These are phyloP conservation scores for Halocynthia aurantium DNA, from an alignment of 23 tunicate species.

Conservation along the genomic window DNA sequence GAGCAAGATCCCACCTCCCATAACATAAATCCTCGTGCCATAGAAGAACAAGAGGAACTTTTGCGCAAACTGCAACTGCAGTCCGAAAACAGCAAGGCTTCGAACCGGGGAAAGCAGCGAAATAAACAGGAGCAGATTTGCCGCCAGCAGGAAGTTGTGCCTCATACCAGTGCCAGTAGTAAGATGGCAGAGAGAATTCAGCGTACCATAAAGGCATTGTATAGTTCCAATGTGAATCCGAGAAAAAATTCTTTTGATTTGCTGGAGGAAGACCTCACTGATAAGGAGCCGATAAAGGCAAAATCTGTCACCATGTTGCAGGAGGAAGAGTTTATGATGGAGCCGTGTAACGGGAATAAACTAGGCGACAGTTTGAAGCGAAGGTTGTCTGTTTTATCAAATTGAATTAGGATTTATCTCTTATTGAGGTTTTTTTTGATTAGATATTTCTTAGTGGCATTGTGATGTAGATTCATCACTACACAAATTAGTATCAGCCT, in stretches of 20 bases:
- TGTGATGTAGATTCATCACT: too few relatives aligned
- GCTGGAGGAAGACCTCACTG: background rate
- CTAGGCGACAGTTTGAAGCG: too few relatives aligned
- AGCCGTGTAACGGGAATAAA: too few relatives aligned
- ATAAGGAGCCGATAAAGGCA: too few relatives aligned
- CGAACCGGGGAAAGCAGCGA: background rate
- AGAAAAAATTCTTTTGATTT: constrained; percentile 9
- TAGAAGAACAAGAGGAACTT: constrained; percentile 17
- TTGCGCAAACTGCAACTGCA: constrained; percentile 6
- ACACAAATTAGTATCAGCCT: too few relatives aligned
- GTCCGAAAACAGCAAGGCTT: background rate
- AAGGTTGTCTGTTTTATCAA: too few relatives aligned
- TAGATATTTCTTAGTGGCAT: too few relatives aligned
- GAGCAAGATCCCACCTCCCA: background rate
- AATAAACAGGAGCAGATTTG: background rate
- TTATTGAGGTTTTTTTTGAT: too few relatives aligned
- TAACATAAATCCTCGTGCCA: constrained; percentile 1
- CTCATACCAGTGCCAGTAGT: constrained; percentile 15
- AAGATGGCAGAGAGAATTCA: constrained; percentile 91
- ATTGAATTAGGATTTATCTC: too few relatives aligned
- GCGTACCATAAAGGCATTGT: constrained; percentile 63
- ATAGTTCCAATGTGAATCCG: constrained; percentile 22
- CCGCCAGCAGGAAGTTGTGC: too few relatives aligned
- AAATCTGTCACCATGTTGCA: too few relatives aligned
- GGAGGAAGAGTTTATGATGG: too few relatives aligned